Conservation (phyloP, 2,797 vertebrate genomes). For the Garrulus glandarius region DNA sequence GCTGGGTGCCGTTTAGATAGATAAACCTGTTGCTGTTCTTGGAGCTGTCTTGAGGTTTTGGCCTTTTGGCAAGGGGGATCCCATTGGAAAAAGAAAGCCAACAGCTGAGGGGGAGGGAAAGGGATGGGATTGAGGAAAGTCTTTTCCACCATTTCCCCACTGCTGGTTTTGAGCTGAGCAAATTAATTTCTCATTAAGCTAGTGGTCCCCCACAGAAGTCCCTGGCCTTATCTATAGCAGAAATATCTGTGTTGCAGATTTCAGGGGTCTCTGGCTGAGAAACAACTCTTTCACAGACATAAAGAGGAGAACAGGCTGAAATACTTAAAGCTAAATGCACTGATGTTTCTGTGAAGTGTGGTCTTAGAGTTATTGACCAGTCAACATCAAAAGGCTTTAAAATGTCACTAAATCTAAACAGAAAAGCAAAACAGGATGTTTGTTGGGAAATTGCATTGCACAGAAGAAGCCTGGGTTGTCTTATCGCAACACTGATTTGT, state of each 20-base stretch:
- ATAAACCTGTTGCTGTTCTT: background rate
- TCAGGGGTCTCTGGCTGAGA: background rate
- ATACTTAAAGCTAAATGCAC: background rate
- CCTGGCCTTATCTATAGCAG: background rate
- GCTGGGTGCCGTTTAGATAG: rapidly evolving
- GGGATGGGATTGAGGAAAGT: background rate
- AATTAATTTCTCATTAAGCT: background rate
- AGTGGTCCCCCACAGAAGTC: background rate
- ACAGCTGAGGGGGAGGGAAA: background rate
- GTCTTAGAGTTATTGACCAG: background rate
- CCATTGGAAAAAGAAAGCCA: background rate
- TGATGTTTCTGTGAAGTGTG: background rate
- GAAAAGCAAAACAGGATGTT: background rate
- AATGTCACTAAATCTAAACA: background rate
- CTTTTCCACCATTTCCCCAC: background rate
- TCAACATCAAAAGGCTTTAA: background rate
- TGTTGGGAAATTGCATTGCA: background rate
- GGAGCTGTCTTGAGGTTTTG: background rate
- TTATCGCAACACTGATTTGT: background rate
- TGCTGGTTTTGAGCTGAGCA: background rate
- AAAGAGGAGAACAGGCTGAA: background rate
- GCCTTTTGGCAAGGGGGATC: background rate
- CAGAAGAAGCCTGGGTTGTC: background rate
- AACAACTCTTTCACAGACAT: background rate
- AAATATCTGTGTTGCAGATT: background rate